phyloP scores from a whole-genome alignment of 1,140 invertebrate genomes.

The Drosophila pectinifera region DNA sequence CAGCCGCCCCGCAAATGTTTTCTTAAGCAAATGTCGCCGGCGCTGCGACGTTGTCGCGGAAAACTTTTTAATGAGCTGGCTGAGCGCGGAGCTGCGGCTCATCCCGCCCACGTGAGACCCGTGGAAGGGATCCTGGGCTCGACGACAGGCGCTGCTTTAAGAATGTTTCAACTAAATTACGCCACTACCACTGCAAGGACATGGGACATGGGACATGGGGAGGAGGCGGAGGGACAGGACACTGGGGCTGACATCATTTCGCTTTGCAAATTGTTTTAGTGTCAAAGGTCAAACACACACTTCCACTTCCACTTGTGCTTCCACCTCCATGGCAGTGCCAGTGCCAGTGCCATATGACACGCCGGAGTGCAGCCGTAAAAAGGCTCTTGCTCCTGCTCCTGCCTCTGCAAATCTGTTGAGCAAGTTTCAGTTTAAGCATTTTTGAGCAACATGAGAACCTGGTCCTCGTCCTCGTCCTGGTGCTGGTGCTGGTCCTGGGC shows the following conservation, averaged over 20 bases:
- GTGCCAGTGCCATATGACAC: conserved; percentile 63
- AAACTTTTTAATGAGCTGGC: conserved; percentile 82
- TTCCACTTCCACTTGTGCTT: conserved; percentile 22
- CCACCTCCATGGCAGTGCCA: conserved; percentile 5
- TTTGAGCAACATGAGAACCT: conserved; percentile 74
- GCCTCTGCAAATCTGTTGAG: conserved; percentile 73
- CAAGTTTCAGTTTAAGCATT: conserved; percentile 80
- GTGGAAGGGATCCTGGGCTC: conserved; percentile 21
- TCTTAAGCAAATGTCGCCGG: conserved; percentile 71
- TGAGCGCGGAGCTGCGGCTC: conserved; percentile 33
- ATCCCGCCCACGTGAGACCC: conserved; percentile 13
- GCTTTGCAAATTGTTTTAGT: conserved; percentile 81
- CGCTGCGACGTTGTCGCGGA: conserved; percentile 57
- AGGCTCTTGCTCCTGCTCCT: conserved; percentile 35
- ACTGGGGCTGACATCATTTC: conserved; percentile 74
- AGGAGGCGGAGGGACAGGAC: conserved; percentile 4
- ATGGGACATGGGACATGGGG: too few species aligned
- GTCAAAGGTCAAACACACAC: conserved; percentile 78
- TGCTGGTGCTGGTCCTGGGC: conserved; percentile 9
- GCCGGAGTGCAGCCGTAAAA: conserved; percentile 74
- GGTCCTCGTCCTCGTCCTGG: not conserved
- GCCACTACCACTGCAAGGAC: conserved; percentile 21
- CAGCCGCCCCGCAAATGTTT: conserved; percentile 58
- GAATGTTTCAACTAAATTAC: conserved; percentile 82
- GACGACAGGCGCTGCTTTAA: conserved; percentile 69